Percentiles rank a stretch among this genome's conserved stretches.
These are phyloP conservation scores for Pogoniulus pusillus DNA, from an alignment of 2,797 vertebrate species.

Conservation along the genomic window DNA sequence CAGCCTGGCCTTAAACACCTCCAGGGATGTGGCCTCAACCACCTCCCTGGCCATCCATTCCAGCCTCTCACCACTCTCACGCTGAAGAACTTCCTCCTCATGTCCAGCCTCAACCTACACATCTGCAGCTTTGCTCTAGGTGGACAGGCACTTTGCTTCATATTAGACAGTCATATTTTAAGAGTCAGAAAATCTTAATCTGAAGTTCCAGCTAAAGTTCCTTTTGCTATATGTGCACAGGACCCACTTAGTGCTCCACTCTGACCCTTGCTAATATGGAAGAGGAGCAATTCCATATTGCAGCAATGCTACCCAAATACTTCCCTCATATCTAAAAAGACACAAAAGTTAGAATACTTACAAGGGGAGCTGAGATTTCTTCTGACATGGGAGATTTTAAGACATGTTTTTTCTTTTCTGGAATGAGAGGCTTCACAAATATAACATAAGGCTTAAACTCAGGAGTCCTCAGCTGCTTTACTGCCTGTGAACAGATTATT, in stretches of 20 bases:
- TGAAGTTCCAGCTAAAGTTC: background rate
- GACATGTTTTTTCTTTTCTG: slow-evolving; percentile 75
- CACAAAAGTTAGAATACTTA: slow-evolving; percentile 48
- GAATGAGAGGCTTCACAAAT: slow-evolving; percentile 86
- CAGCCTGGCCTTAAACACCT: too few relatives aligned
- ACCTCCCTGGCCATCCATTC: too few relatives aligned
- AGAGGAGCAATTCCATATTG: background rate
- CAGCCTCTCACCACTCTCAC: too few relatives aligned
- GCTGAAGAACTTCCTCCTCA: too few relatives aligned
- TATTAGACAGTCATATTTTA: background rate
- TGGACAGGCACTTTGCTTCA: accelerated
- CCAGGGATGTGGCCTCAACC: too few relatives aligned
- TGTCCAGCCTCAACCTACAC: too few relatives aligned
- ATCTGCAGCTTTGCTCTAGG: too few relatives aligned
- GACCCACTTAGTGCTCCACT: background rate
- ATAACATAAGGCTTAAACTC: slow-evolving; percentile 92
- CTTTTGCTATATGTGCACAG: background rate
- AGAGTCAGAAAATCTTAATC: background rate
- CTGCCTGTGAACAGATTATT: slow-evolving; percentile 76
- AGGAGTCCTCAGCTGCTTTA: slow-evolving; percentile 85
- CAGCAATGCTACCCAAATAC: background rate
- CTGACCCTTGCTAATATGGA: background rate
- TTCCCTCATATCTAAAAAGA: background rate
- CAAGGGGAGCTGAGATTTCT: slow-evolving; percentile 71
- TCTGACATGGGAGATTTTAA: slow-evolving; percentile 82